Conservation (phyloP, 2,113 vertebrate genomes). For the Camelus dromedarius region DNA sequence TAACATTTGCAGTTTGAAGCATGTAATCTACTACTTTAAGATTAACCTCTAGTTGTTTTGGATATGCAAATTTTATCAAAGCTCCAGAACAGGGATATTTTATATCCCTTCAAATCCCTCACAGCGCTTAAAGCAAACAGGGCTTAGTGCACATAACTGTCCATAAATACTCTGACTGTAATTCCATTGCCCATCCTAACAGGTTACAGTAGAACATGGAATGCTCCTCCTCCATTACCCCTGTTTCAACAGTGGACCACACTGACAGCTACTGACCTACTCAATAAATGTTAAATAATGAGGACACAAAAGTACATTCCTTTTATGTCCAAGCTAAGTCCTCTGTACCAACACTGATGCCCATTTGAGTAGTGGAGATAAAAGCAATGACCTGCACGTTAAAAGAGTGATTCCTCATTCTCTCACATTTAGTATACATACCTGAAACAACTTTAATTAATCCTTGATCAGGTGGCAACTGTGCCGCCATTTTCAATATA, state of each 20-base stretch:
- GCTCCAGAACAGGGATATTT: not conserved
- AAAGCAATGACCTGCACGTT: not conserved
- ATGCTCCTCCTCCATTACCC: not conserved
- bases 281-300: not conserved
- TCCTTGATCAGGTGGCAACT: not conserved
- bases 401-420: not conserved
- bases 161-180: not conserved
- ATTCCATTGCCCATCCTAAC: not conserved
- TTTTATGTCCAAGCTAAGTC: not conserved
- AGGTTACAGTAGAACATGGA: not conserved
- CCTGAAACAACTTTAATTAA: not conserved
- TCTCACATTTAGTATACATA: not conserved
- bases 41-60: not conserved
- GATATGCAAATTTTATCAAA: not conserved
- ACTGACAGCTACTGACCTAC: not conserved
- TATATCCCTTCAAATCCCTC: not conserved
- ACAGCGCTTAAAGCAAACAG: not conserved
- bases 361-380: not conserved
- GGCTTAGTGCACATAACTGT: not conserved
- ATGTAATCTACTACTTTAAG: not conserved
- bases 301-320: not conserved
- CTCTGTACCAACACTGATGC: not conserved
- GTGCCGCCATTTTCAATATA: not conserved
- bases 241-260: not conserved
- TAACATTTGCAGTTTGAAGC: not conserved